Conservation (phyloP, 2,113 vertebrate genomes). For the Mormyrus lacerda region DNA sequence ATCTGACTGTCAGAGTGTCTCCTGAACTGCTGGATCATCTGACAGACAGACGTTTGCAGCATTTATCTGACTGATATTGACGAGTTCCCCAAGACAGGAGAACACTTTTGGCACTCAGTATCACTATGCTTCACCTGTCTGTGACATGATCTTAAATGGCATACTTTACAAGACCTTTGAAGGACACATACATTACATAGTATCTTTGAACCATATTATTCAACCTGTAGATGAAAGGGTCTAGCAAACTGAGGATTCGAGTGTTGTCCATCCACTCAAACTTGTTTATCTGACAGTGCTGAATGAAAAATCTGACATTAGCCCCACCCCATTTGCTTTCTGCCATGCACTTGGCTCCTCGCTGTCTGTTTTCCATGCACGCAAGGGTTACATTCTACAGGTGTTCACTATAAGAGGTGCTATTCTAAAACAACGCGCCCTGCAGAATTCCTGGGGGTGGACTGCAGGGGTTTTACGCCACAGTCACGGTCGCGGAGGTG, state of each 20-base stretch:
- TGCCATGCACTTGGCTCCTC: neutral
- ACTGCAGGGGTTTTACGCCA: neutral
- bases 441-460: neutral
- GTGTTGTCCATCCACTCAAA: neutral
- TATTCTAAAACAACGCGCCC: neutral
- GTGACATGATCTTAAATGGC: neutral
- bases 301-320: neutral
- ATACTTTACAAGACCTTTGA: neutral
- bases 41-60: neutral
- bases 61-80: neutral
- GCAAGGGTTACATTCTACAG: neutral
- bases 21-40: neutral
- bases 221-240: neutral
- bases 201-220: neutral
- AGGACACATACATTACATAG: neutral
- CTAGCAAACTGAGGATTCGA: neutral
- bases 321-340: neutral
- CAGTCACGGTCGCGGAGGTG: neutral
- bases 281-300: neutral
- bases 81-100: neutral
- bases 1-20: neutral
- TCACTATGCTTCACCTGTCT: neutral
- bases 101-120: constrained; percentile 33
- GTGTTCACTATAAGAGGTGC: neutral
- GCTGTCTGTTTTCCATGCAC: neutral